Evolutionary conservation across 2,113 vertebrate genomes (phyloP).

Genomic region (Actenoides hombroni): DNA sequence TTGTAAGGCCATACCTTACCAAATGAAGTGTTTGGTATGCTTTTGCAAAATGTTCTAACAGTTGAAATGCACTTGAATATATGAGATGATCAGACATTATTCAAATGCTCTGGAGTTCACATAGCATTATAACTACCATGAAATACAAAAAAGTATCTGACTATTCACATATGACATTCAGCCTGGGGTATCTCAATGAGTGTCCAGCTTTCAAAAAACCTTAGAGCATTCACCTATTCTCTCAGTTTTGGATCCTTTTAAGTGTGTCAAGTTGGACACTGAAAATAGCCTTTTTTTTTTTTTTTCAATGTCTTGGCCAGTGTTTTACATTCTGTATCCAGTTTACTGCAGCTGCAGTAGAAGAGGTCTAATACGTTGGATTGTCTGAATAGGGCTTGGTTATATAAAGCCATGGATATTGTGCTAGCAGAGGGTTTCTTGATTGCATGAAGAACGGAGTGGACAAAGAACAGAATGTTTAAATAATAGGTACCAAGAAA

Average conservation of each 20-base stretch:
- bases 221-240: neutral
- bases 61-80: neutral
- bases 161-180: neutral
- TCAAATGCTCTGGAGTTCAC: neutral
- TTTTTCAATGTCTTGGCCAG: neutral
- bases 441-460: conserved; percentile 15
- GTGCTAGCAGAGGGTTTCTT: conserved; percentile 25
- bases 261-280: neutral
- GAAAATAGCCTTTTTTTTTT: neutral
- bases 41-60: neutral
- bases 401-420: conserved; percentile 37
- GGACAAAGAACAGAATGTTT: conserved; percentile 2
- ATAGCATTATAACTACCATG: neutral
- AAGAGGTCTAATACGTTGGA: conserved; percentile 30
- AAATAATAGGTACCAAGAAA: conserved; percentile 36
- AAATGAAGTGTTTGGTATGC: neutral
- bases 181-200: neutral
- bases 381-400: conserved; percentile 23
- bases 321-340: neutral
- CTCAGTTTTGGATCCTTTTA: neutral
- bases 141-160: neutral
- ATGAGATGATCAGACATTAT: neutral
- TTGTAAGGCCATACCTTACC: neutral
- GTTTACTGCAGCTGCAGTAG: conserved; percentile 52
- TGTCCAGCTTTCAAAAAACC: neutral